Base-by-base conservation (phyloP, 2,797 vertebrate species). In the Macropus fuliginosus region DNA sequence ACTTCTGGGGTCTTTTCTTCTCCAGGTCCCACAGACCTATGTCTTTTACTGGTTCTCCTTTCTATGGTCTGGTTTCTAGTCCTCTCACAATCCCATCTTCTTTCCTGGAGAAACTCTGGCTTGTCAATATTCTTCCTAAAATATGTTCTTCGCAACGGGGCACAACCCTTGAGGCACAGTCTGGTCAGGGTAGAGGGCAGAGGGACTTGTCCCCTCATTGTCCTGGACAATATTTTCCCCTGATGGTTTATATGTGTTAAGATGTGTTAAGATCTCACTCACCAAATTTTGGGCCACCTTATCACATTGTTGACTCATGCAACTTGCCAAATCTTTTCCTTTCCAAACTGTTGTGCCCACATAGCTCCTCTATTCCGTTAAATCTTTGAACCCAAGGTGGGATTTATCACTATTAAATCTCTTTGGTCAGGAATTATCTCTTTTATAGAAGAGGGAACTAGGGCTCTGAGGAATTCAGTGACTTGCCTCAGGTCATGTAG, bases 401-500 rank as follows among this genome's bases (percentile, higher is more conserved):
- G 24, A 50, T 87, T 46, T 87, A 46, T 81, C 8, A 21, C 8
- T 81, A 87, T 87, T 46, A 46, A 50, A 27, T 87, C 9, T 50
- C 74, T 81, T 24, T 87, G 40, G 21, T 27, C 40, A 87, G 74
- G 9, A 87, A 50, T 46, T 40, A 21, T 46, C n/a, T 46, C 18
- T 81, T 81, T 40, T 40, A 24, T 3, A 56, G 55, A 29, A 14
- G 40, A 40, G 91, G 62, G 54, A 54, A 46, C 13, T 6, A 28
- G 54, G 40, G 55, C 2, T 9, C 52, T 29, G 90, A 34, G 54
- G 59, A 46, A n/a, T 21, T 6, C 4, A 10, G 24, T 90, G 0
- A 9, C n/a, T 12, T 52, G 50, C 5, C 52, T 0, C 0, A 34
- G 3, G 55, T 56, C 91, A 40, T 40, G 4, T 0, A 14, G 6